A percentile compares a stretch with the other conserved stretches of the same genome.
phyloP scores from a whole-genome alignment of 2,888 invertebrate species.

The Acleris literana region DNA sequence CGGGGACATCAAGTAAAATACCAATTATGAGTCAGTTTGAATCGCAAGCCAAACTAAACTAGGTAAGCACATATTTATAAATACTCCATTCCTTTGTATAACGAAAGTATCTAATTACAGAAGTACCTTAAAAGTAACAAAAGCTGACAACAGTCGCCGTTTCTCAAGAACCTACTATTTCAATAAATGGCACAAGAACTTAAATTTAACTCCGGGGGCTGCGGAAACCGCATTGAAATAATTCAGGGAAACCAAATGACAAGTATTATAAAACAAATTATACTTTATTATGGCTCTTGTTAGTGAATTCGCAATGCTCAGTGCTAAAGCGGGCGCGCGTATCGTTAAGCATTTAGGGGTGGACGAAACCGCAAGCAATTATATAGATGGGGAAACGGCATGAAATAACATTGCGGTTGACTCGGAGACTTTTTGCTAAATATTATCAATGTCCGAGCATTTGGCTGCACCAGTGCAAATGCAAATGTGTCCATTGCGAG shows the following conservation, averaged over 20 bases:
- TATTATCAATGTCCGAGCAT: conserved; percentile 3
- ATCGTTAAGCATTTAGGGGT: conserved; percentile 66
- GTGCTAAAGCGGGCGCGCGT: conserved; percentile 52
- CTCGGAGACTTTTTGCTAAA: conserved; percentile 53
- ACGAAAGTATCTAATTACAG: too few species aligned
- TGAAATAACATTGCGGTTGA: conserved; percentile 61
- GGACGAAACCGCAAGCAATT: conserved; percentile 67
- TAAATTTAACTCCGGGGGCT: conserved; percentile 42
- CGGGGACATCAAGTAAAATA: too few species aligned
- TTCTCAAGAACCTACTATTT: conserved; percentile 1
- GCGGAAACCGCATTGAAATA: conserved; percentile 51
- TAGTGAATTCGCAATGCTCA: conserved; percentile 57
- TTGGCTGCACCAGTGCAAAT: neutral
- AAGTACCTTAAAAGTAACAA: neutral
- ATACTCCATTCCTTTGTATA: too few species aligned
- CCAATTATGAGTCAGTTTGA: too few species aligned
- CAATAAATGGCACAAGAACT: conserved; percentile 7
- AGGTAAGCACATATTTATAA: too few species aligned
- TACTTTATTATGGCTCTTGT: conserved; percentile 63
- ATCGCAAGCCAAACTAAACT: too few species aligned
- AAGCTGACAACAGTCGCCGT: neutral
- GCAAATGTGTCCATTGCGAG: neutral
- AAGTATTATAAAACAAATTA: conserved; percentile 49
- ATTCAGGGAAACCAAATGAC: conserved; percentile 50
- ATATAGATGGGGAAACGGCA: conserved; percentile 56